Evolutionary conservation across 1,140 invertebrate species (phyloP).

Genomic region (Epicauta chinensis): DNA sequence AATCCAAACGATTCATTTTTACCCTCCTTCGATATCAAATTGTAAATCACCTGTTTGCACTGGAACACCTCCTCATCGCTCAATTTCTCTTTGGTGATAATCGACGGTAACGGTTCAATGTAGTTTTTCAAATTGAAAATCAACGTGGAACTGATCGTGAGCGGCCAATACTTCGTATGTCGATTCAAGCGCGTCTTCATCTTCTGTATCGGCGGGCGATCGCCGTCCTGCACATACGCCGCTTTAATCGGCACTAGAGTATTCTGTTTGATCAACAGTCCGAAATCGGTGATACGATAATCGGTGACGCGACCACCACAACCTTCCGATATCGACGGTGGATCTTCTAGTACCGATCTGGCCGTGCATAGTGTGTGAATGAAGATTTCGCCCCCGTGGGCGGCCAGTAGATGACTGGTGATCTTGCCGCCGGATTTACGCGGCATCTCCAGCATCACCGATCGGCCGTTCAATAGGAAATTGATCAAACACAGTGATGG

Average conservation of each 20-base stretch:
- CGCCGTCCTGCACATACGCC: conserved; percentile 38
- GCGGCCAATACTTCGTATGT: conserved; percentile 86
- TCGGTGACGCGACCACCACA: conserved; percentile 89
- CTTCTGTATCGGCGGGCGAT: conserved; percentile 48
- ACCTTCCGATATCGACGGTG: conserved; percentile 90
- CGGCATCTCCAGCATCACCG: conserved; percentile 93
- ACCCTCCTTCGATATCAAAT: conserved; percentile 73
- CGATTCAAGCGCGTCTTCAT: conserved; percentile 66
- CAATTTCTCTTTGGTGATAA: conserved; percentile 78
- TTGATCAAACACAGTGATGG: conserved; percentile 95
- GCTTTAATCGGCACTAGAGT: conserved; percentile 63
- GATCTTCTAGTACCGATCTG: conserved; percentile 87
- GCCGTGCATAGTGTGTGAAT: conserved; percentile 84
- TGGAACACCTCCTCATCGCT: conserved; percentile 79
- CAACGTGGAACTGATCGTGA: conserved; percentile 83
- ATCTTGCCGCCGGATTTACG: conserved; percentile 80
- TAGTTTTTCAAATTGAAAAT: conserved; percentile 85
- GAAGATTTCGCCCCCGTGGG: conserved; percentile 94
- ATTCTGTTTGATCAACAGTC: conserved; percentile 80
- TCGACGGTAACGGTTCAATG: conserved; percentile 69
- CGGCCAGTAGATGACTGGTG: conserved; percentile 87
- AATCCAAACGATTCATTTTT: conserved; percentile 75
- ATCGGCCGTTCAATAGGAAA: conserved; percentile 87
- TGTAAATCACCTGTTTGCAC: conserved; percentile 82
- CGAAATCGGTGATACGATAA: conserved; percentile 84